Evolutionary conservation across 2,888 invertebrate species (phyloP).

Genomic region (Clepsis dumicolana): DNA sequence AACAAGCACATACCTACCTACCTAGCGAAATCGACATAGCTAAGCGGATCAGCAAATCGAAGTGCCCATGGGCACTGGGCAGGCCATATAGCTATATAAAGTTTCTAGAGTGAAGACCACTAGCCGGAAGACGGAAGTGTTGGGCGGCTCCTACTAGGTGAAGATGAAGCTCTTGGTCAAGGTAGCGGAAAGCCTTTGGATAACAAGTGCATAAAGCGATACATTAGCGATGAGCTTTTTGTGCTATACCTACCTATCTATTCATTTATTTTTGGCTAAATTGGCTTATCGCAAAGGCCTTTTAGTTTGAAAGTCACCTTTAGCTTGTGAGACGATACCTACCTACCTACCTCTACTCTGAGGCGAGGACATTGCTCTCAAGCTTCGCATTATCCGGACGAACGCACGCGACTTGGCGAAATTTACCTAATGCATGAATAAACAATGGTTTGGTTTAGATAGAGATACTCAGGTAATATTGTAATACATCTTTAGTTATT

Average conservation of each 20-base stretch:
- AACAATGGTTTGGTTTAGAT: conserved; percentile 22
- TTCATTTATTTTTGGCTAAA: not conserved
- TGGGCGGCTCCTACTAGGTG: too few relatives aligned
- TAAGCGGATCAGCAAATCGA: too few relatives aligned
- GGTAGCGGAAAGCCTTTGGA: too few relatives aligned
- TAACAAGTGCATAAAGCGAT: not conserved
- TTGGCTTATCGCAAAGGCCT: not conserved
- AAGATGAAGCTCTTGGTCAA: too few relatives aligned
- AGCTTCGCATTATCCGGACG: conserved; percentile 26
- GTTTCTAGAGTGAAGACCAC: too few relatives aligned
- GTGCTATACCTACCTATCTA: not conserved
- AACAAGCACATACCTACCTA: too few relatives aligned
- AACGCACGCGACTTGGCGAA: conserved; percentile 24
- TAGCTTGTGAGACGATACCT: conserved; percentile 12
- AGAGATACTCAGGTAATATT: not conserved
- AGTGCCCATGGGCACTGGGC: too few relatives aligned
- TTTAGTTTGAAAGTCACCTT: conserved; percentile 35
- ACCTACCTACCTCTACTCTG: too few relatives aligned
- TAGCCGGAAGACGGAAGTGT: too few relatives aligned
- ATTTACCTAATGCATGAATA: conserved; percentile 40
- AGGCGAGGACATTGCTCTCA: conserved; percentile 37
- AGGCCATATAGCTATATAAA: too few relatives aligned
- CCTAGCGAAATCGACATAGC: too few relatives aligned
- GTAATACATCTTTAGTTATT: not conserved
- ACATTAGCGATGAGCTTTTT: not conserved